Base-by-base conservation (phyloP, 2,888 invertebrate genomes). In the Dasypogon diadema region DNA sequence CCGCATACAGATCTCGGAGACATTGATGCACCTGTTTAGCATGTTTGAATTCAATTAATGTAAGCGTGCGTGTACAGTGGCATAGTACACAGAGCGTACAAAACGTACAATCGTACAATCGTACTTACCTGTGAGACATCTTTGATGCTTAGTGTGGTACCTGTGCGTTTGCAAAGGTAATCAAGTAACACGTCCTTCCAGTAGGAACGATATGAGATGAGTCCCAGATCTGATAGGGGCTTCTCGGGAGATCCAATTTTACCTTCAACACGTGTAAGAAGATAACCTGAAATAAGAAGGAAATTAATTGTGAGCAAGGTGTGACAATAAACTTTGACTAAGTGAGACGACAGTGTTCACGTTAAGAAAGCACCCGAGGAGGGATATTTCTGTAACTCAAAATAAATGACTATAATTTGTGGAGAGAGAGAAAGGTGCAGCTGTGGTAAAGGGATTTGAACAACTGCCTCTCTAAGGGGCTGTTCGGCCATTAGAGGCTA, bases 171-270 rank as follows among this genome's bases (percentile, higher is more conserved):
- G 84, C 96, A 96, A 75, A 99, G 89, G 83, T 97, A 93, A 82
- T 95, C 93, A 75, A 99, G 88, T 4, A 99, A 88, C 0, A 97
- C 97, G 85, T 98, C 97, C 85, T 98, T 98, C 99, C 99, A 99
- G 87, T 99, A 99, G 63, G 97, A 97, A 26, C 99, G 91, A 88
- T 99, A 99, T 16, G 98, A 97, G 83, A 99, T 95, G 74, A 99
- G 89, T 12, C 99, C 99, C 77, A 99, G 90, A 87, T 99, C 99
- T 60, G 98, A 98, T 46, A 99, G 89, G 0, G 99, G 99, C 81
- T 98, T 97, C 86, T 99, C 99, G 0, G 99, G 99, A 1, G 98
- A 98, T n/a, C 99, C 99, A 75, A 99, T 95, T 88, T 98, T 99
- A 78, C 94, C 95, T 87, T 99, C 99, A 51, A 94, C 94, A 83